Evolutionary conservation across 2,888 invertebrate species (phyloP), one percentile per base, ranked within the genome.

Genomic region (Dynastes grantii): DNA sequence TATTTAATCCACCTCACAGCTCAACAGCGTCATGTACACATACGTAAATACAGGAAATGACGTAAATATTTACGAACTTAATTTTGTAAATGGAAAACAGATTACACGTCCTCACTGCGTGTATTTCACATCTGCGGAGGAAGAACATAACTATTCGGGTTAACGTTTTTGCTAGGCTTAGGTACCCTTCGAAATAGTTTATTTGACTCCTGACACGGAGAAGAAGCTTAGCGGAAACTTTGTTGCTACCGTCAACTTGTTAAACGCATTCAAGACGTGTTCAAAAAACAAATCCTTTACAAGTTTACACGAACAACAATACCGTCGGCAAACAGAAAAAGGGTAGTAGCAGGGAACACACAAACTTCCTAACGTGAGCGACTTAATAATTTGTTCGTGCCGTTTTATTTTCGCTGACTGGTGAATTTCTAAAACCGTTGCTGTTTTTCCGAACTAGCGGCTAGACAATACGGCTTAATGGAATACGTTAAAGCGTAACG

Each of bases 261-360:
- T 82, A 81, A 82, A 81, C 80, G 79, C 81, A 82, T 83, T 82
- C 81, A 61, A 79, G 80, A 80, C 80, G 78, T 81, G 78, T 80
- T 80, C 78, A 82, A 83, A 83, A 83, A 83, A 81, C 82, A 83
- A 83, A 81, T 82, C 81, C 82, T 81, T 80, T 79, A 81, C 81
- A 82, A 82, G 81, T 82, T 82, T 82, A 78, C 81, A 80, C 81
- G 80, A 79, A 79, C 80, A 81, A 80, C 77, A 78, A 68, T 76
- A 80, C 78, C 77, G 76, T 40, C 65, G 79, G 77, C 77, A 53
- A 80, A 80, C 71, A 76, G 78, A 77, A 67, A 73, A 77, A 68
- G 71, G 63, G 29, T 68, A 76, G 55, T 45, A 8, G 55, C 16
- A 58, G 55, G 1, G 55, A 58, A 58, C 55, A 68, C 70, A 70